phyloP scores from a whole-genome alignment of 2,888 invertebrate species.

The Lottia gigantea region DNA sequence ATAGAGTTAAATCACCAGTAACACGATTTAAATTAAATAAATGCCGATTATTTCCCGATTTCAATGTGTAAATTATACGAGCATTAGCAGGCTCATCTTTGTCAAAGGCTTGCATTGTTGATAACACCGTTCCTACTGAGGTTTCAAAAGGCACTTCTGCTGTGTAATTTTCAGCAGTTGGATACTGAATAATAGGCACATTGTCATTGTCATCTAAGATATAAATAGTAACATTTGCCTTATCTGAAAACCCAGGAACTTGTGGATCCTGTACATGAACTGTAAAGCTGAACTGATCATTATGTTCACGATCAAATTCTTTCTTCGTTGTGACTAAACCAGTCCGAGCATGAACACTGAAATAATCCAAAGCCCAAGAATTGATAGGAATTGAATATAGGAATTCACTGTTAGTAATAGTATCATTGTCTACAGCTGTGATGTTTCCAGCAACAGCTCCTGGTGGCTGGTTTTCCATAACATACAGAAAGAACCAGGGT shows the following conservation, averaged over 20 bases:
- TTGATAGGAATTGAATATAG: constrained; percentile 27
- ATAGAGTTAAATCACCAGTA: constrained; percentile 66
- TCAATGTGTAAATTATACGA: constrained; percentile 92
- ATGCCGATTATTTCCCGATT: constrained; percentile 72
- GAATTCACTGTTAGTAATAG: constrained; percentile 85
- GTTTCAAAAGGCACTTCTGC: constrained; percentile 49
- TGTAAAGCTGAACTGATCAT: constrained; percentile 84
- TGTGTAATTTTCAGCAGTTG: constrained; percentile 50
- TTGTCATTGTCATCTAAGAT: constrained; percentile 97
- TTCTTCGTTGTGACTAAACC: constrained; percentile 88
- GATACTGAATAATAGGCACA: constrained; percentile 74
- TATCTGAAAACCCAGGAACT: constrained; percentile 77
- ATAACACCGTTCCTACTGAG: constrained; percentile 49
- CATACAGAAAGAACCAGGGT: constrained; percentile 85
- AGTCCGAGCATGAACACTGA: constrained; percentile 76
- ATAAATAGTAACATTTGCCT: constrained; percentile 91
- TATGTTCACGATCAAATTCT: constrained; percentile 83
- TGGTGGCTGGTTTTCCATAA: constrained; percentile 88
- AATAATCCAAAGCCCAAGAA: constrained; percentile 70
- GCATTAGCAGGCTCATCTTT: constrained; percentile 93
- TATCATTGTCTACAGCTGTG: constrained; percentile 91
- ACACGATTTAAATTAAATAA: constrained; percentile 68
- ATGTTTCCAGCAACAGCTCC: constrained; percentile 89
- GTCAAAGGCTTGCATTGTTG: constrained; percentile 85
- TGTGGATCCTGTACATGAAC: constrained; percentile 85